Base-by-base conservation (phyloP, 1,140 invertebrate species). In the Myzus persicae region DNA sequence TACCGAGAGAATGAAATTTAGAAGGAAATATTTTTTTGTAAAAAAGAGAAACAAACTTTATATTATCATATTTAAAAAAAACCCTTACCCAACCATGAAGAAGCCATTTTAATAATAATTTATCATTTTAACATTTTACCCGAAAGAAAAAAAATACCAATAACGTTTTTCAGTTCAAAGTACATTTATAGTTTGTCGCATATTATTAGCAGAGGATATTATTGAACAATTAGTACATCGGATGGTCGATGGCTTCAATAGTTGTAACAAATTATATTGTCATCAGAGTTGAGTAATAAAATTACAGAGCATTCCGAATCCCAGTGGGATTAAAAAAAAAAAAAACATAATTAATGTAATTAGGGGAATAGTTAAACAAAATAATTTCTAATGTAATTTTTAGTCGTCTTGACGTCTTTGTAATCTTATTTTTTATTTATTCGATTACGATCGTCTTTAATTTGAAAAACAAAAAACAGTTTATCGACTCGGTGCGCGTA, bases 51-150 rank as follows among this genome's bases (percentile, higher is more conserved):
- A 51, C 20, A 51, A 51, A 76, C 14, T 76, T 20, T n/a, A n/a
- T 76, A 36, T 76, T n/a, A 76, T n/a, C n/a, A 76, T 76, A n/a
- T 76, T 67, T n/a, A n/a, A n/a, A 76, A n/a, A n/a, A 76, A 76
- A 76, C 31, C 5, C 5, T n/a, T n/a, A n/a, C n/a, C 11, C 11
- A n/a, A 76, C 5, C 4, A 76, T n/a, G 20, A 14, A 36, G 11
- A 76, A n/a, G 18, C 31, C 14, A n/a, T 76, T n/a, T n/a, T n/a
- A 36, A n/a, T 76, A 76, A n/a, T 20, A 18, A 20, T 76, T 76
- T 76, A 18, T n/a, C 5, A 76, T 76, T n/a, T 3, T 31, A 59
- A 26, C 8, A 59, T 67, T 67, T 76, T 18, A 20, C 31, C 59
- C 5, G 5, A 76, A 76, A 67, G 14, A 67, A 67, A 67, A 59